These are phyloP conservation scores for Tetheella fluctuosa DNA, from an alignment of 2,888 invertebrate genomes.

Conservation along the genomic window DNA sequence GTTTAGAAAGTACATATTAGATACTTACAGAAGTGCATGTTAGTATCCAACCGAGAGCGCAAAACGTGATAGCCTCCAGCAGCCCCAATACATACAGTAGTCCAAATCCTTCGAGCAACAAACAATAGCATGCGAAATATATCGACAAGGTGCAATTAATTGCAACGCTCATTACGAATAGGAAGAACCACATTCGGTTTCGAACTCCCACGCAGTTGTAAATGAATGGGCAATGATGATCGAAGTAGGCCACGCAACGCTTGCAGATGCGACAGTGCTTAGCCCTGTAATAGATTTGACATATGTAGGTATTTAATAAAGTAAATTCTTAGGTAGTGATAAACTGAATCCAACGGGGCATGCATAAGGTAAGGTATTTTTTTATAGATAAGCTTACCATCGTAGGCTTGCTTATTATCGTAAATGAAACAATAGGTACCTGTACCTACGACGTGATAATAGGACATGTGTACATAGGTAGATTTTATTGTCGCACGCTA, in stretches of 20 bases:
- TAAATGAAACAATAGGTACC: too few relatives aligned
- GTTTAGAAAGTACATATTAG: too few relatives aligned
- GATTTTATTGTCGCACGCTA: too few relatives aligned
- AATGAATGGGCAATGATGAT: slow-evolving; percentile 98
- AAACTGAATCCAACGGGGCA: too few relatives aligned
- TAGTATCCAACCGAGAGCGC: slow-evolving; percentile 93
- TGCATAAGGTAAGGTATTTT: too few relatives aligned
- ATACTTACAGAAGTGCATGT: slow-evolving; percentile 93
- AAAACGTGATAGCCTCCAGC: slow-evolving; percentile 92
- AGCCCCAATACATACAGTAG: slow-evolving; percentile 93
- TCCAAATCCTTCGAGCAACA: slow-evolving; percentile 93
- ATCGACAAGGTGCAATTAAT: slow-evolving; percentile 94
- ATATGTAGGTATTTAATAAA: slow-evolving; percentile 1
- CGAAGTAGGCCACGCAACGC: slow-evolving; percentile 94
- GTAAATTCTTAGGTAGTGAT: too few relatives aligned
- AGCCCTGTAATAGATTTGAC: slow-evolving; percentile 74
- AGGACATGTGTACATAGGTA: too few relatives aligned
- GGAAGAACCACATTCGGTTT: slow-evolving; percentile 96
- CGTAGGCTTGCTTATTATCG: too few relatives aligned
- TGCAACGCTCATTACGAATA: slow-evolving; percentile 94
- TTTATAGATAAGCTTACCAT: too few relatives aligned
- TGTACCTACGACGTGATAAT: too few relatives aligned
- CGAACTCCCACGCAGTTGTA: slow-evolving; percentile 96
- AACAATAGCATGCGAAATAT: slow-evolving; percentile 94
- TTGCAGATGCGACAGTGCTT: slow-evolving; percentile 97